Percentiles rank a stretch among this genome's conserved stretches.
Evolutionary conservation across 2,113 vertebrate species (phyloP).

Genomic region (Misgurnus anguillicaudatus): DNA sequence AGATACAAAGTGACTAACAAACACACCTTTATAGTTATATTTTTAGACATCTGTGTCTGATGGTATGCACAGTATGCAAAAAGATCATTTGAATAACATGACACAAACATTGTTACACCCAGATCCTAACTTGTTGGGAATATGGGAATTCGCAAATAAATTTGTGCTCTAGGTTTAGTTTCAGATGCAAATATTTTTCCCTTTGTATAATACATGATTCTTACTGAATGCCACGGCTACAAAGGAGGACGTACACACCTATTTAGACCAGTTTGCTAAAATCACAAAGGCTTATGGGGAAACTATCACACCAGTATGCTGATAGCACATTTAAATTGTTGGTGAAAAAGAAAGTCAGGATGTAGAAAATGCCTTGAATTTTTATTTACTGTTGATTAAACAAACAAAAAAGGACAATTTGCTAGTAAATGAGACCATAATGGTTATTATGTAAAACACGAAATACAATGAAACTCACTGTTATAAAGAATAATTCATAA

Average conservation of each 20-base stretch:
- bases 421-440: neutral
- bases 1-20: neutral
- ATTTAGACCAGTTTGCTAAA: neutral
- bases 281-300: neutral
- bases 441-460: neutral
- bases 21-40: slow-evolving; percentile 27
- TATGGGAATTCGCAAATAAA: neutral
- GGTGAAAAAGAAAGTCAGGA: neutral
- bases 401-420: too few relatives aligned
- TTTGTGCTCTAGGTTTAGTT: neutral
- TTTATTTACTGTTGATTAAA: too few relatives aligned
- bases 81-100: neutral
- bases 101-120: neutral
- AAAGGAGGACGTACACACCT: slow-evolving; percentile 31
- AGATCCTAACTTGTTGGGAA: neutral
- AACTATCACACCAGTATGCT: neutral
- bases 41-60: slow-evolving; percentile 24
- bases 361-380: too few relatives aligned
- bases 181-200: neutral
- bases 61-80: neutral
- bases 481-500: too few relatives aligned
- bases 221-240: slow-evolving; percentile 6
- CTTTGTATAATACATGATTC: neutral
- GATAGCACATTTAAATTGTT: neutral
- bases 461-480: neutral